Evolutionary conservation across 2,888 invertebrate genomes (phyloP), one percentile per base, ranked within the genome.

Genomic region (Macropis europaea): DNA sequence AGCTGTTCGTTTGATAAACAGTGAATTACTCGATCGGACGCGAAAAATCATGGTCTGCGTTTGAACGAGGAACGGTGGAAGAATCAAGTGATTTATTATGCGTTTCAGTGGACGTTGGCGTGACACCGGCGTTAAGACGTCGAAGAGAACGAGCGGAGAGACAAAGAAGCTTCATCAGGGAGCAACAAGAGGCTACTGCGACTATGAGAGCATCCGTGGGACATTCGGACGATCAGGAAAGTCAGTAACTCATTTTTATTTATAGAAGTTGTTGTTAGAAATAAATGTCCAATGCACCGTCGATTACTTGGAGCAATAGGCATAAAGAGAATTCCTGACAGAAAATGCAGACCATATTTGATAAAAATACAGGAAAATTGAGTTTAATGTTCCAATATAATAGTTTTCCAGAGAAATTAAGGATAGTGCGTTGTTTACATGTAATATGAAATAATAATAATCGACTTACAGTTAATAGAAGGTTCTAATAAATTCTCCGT

Each of bases 61-160:
- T 30, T 57, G 24, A 38, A 36, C 36, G 42, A 26, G 11, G 30
- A 52, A 26, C 36, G 19, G 36, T 19, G 43, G 26, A 69, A 50
- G 50, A 68, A 52, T 47, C 38, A 32, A 63, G 64, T 53, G 77
- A 59, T 56, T 42, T 68, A 64, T 64, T 13, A 59, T 34, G 24
- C 34, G 45, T 85, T 86, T 57, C 80, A 90, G 89, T 87, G 82
- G 93, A 93, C 84, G 95, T 94, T 85, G 97, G 96, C 82, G 93
- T 97, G 26, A 96, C 95, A 26, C 95, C 97, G 43, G 96, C 95
- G 56, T 91, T 97, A 73, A 92, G 95, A 83, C 92, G 96, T 82
- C 92, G 97, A 70, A 92, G 96, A 71, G 96, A 97, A 86, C 92
- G 97, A 75, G 96, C 94, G 45, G 96, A 96, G 82, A 92, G 97